Percentiles rank a stretch among this genome's conserved stretches.
Evolutionary conservation across 2,888 invertebrate genomes (phyloP).

Genomic region (Hydropsyche betteni): DNA sequence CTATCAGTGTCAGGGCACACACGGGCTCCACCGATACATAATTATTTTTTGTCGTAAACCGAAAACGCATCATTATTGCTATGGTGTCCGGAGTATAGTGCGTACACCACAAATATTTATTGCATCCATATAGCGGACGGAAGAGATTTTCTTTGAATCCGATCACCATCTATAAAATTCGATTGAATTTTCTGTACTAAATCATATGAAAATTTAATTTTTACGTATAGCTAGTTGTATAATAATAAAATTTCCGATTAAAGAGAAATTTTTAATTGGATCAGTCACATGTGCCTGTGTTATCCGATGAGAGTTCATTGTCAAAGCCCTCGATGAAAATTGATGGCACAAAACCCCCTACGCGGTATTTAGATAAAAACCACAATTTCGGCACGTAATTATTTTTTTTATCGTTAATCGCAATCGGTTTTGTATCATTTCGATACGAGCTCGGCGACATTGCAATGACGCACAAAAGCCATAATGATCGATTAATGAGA

Average conservation of each 20-base stretch:
- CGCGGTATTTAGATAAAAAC: constrained; percentile 17
- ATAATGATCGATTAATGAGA: constrained; percentile 19
- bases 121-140: too few relatives aligned
- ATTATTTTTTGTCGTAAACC: constrained; percentile 16
- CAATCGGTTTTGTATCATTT: constrained; percentile 14
- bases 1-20: constrained; percentile 41
- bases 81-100: too few relatives aligned
- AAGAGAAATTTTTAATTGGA: too few relatives aligned
- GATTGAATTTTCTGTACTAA: too few relatives aligned
- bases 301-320: background rate
- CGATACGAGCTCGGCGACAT: background rate
- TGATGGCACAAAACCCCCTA: background rate
- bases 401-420: constrained; percentile 7
- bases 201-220: too few relatives aligned
- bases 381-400: constrained; percentile 21
- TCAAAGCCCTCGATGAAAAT: constrained; percentile 9
- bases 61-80: too few relatives aligned
- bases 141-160: too few relatives aligned
- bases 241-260: too few relatives aligned
- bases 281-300: too few relatives aligned
- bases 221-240: too few relatives aligned
- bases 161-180: too few relatives aligned
- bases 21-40: constrained; percentile 1
- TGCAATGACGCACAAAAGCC: background rate
- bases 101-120: too few relatives aligned